Percentiles rank a stretch among this genome's conserved stretches.
phyloP scores from a whole-genome alignment of 1,140 invertebrate genomes.

The Caerostris extrusa region DNA sequence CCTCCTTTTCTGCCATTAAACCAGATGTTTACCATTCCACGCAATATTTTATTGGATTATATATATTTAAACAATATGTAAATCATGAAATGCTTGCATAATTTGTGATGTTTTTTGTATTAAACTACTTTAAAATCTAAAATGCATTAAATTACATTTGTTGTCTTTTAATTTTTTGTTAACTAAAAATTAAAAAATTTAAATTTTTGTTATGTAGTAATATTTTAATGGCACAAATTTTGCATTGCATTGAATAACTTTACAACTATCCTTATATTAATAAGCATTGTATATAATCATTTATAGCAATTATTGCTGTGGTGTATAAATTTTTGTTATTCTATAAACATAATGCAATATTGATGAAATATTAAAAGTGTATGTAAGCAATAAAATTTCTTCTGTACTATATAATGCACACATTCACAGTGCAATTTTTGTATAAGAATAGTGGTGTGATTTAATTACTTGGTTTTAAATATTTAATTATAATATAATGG shows the following conservation, averaged over 20 bases:
- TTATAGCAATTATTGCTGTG: neutral
- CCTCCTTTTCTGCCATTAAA: too few relatives aligned
- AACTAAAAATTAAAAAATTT: too few relatives aligned
- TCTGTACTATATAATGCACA: constrained; percentile 23
- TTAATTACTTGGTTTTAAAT: neutral
- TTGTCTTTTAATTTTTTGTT: too few relatives aligned
- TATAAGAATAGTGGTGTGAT: neutral
- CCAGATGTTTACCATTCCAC: too few relatives aligned
- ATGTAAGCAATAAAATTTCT: constrained; percentile 51
- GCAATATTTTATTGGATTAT: too few relatives aligned
- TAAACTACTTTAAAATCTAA: too few relatives aligned
- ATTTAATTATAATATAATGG: constrained; percentile 12
- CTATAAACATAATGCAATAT: neutral
- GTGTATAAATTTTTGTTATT: constrained; percentile 29
- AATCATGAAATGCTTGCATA: too few relatives aligned
- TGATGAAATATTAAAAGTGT: constrained; percentile 33
- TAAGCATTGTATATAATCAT: constrained; percentile 54
- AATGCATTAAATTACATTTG: too few relatives aligned
- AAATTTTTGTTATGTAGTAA: too few relatives aligned
- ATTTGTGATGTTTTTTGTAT: too few relatives aligned
- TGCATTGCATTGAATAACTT: neutral
- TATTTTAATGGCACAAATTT: too few relatives aligned
- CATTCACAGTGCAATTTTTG: neutral
- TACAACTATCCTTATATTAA: neutral
- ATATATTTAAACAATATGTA: too few relatives aligned